Evolutionary conservation across 2,888 invertebrate genomes (phyloP), one percentile per base, ranked within the genome.

Genomic region (Pseudococcus longispinus): DNA sequence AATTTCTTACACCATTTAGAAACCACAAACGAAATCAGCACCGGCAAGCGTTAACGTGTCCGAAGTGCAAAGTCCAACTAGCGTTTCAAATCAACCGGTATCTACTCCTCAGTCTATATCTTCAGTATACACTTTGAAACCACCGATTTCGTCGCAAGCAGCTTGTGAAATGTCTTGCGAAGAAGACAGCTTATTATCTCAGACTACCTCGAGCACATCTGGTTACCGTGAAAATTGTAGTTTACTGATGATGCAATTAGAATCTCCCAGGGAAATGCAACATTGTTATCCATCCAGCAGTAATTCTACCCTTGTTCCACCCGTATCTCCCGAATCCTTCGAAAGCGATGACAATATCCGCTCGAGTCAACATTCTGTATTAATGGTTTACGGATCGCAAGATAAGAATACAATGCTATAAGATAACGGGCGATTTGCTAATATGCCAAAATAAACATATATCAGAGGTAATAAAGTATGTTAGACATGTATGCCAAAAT

Each of bases 401-500:
- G 96, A 96, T 90, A 96, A 96, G 91, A 96, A 96, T 90, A 96
- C 96, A 18, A 92, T 96, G 85, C 95, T 96, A 89, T 96, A 65
- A 23, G 3, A 15, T 46, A 15, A 15, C 3, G 13, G 44, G 13
- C 1, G 44, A 11, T 37, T 37, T 37, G 0, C 9, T 4, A 37
- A 37, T 37, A 8, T 6, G 37, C 0, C 2, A 37, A 4, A 37
- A 37, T 37, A 37, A 37, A 4, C 37, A 37, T 37, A 37, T 5
- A 37, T 0, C 37, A 37, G 37, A 37, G 37, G 4, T 37, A 37
- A 5, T 37, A 32, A 32, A 37, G 2, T 37, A 37, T 9, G 9
- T 37, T 37, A 37, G 37, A 37, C 9, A 37, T 37, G 5, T 37
- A 6, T 4, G 37, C 4, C 37, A 37, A 37, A 37, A 37, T 2